A percentile compares a stretch with the other conserved stretches of the same genome.
Evolutionary conservation across 1,140 invertebrate species (phyloP).

Genomic region (Micrasema longulum): DNA sequence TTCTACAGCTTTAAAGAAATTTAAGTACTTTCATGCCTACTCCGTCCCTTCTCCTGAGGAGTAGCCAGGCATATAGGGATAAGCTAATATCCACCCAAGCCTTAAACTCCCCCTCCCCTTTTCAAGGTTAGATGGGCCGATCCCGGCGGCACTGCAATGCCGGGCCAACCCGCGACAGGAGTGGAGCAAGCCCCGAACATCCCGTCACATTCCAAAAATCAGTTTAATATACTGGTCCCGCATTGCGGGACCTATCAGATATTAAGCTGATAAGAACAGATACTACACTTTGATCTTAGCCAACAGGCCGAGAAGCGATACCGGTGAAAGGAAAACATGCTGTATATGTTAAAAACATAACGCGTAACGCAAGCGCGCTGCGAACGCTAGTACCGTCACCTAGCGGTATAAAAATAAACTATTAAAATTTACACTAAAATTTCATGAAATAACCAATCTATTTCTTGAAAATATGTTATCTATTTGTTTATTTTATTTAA

Average conservation of each 20-base stretch:
- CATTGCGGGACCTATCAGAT: conserved; percentile 71
- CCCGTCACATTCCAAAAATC: conserved; percentile 71
- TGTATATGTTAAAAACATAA: neutral
- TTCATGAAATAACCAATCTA: no score
- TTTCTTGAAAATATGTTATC: no score
- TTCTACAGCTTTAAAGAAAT: no score
- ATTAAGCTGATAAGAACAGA: conserved; percentile 75
- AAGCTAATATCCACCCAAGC: neutral
- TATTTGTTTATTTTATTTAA: no score
- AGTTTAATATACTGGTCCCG: conserved; percentile 71
- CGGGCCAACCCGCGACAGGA: conserved; percentile 70
- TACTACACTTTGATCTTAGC: conserved; percentile 68
- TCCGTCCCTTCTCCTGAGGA: neutral
- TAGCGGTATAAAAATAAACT: no score
- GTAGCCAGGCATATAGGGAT: neutral
- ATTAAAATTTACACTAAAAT: no score
- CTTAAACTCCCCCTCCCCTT: neutral
- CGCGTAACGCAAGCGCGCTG: neutral
- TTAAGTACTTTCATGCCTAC: no score
- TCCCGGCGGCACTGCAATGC: conserved; percentile 70
- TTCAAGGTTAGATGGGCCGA: conserved; percentile 47
- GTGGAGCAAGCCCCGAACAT: conserved; percentile 68
- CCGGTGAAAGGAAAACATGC: neutral
- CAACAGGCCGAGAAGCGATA: conserved; percentile 66
- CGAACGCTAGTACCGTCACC: neutral